Base-by-base conservation (phyloP, 2,888 invertebrate species). In the Colletes collaris region DNA sequence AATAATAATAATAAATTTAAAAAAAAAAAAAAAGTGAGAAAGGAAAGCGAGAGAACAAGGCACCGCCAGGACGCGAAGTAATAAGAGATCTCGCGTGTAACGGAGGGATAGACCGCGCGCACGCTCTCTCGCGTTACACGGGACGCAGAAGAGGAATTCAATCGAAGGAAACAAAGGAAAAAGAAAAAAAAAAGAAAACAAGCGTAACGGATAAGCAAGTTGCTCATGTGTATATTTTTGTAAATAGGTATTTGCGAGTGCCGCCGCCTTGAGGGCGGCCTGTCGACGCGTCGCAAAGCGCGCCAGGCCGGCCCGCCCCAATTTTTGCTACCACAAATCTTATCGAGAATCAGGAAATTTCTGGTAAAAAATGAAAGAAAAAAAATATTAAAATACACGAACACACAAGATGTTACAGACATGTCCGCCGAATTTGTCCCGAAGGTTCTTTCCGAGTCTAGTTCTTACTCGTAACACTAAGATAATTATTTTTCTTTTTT, bases 201-300 rank as follows among this genome's bases (percentile, higher is more conserved):
- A 52, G 70, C 74, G 71, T 68, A 77, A 87, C 86, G 87, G 79
- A 89, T 83, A 90, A 89, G 89, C 89, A 89, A 92, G 91, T 92
- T 92, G 92, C 92, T 92, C 92, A 92, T 89, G 90, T 92, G 92
- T 92, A 92, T 92, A 92, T 92, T 92, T 92, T 92, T 92, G 92
- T 92, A 92, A 92, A 91, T 91, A 91, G 89, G 87, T 91, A 90
- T 91, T 87, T 90, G 90, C 89, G 90, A 91, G 89, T 90, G 91
- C 90, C 88, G 91, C 91, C 91, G 91, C 91, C 90, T 92, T 91
- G 89, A 91, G 90, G 91, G 87, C 56, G 86, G 69, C 76, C 84
- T 56, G 79, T 72, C 84, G 79, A 55, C 37, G 81, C 80, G 59
- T 50, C n/a, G 55, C 63, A 10, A 62, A 6, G 65, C 71, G 67